These are phyloP conservation scores for Rhinoptilus africanus DNA, from an alignment of 2,113 vertebrate genomes.

Conservation along the genomic window DNA sequence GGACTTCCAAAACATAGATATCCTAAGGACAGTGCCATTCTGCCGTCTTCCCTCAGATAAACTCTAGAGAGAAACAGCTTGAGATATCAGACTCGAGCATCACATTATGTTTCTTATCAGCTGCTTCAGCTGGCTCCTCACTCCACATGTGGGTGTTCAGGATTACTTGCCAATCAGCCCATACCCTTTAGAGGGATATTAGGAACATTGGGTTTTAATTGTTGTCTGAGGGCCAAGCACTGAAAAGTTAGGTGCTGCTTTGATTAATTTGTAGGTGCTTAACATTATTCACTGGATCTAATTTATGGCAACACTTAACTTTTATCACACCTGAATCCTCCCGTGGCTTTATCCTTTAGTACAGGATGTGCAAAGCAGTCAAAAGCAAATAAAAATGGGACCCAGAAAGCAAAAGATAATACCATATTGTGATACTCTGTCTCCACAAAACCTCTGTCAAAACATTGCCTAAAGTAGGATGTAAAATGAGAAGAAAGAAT, in stretches of 20 bases:
- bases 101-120: slow-evolving; percentile 26
- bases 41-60: not conserved
- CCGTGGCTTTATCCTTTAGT: not conserved
- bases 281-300: not conserved
- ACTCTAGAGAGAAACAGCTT: not conserved
- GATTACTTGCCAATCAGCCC: not conserved
- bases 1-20: not conserved
- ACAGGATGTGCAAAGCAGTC: not conserved
- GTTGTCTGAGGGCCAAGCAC: not conserved
- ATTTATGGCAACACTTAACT: not conserved
- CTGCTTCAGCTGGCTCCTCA: not conserved
- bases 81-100: not conserved
- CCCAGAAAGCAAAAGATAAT: not conserved
- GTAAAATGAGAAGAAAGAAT: not conserved
- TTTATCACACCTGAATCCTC: not conserved
- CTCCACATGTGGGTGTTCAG: not conserved
- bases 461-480: not conserved
- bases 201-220: not conserved
- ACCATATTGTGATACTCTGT: not conserved
- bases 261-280: slow-evolving; percentile 17
- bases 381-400: not conserved
- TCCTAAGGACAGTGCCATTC: not conserved
- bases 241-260: not conserved
- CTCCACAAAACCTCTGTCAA: not conserved
- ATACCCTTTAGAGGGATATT: not conserved